A percentile compares a stretch with the other conserved stretches of the same genome.
Evolutionary conservation across 2,888 invertebrate species (phyloP).

Genomic region (Rhaphigaster nebulosa): DNA sequence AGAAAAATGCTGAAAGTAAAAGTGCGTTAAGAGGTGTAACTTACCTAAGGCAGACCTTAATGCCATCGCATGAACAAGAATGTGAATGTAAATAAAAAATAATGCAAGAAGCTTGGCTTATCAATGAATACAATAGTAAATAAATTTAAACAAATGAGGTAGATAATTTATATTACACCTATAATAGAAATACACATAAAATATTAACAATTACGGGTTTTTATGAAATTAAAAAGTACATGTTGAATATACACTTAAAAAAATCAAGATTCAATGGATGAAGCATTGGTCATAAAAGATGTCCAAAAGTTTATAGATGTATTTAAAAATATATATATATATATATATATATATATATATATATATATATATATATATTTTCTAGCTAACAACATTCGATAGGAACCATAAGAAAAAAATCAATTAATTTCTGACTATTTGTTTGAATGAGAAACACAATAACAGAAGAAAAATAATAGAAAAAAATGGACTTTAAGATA

Average conservation of each 20-base stretch:
- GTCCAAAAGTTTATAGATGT: neutral
- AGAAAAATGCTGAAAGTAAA: conserved; percentile 23
- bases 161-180: neutral
- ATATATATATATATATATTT: no score
- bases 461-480: neutral
- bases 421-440: neutral
- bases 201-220: neutral
- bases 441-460: neutral
- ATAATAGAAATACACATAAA: neutral
- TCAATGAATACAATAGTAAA: conserved; percentile 1
- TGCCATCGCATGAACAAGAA: conserved; percentile 55
- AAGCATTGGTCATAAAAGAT: neutral
- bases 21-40: conserved; percentile 47
- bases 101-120: conserved; percentile 46
- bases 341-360: no score
- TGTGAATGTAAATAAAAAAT: conserved; percentile 31
- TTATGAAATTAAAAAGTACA: neutral
- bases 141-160: neutral
- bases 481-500: neutral
- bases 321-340: no score
- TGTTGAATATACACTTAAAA: neutral
- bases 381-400: neutral
- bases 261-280: neutral
- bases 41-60: conserved; percentile 63
- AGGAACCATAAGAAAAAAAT: neutral